These are phyloP conservation scores for Dasyprocta punctata DNA, from an alignment of 2,113 vertebrate genomes.

Conservation along the genomic window DNA sequence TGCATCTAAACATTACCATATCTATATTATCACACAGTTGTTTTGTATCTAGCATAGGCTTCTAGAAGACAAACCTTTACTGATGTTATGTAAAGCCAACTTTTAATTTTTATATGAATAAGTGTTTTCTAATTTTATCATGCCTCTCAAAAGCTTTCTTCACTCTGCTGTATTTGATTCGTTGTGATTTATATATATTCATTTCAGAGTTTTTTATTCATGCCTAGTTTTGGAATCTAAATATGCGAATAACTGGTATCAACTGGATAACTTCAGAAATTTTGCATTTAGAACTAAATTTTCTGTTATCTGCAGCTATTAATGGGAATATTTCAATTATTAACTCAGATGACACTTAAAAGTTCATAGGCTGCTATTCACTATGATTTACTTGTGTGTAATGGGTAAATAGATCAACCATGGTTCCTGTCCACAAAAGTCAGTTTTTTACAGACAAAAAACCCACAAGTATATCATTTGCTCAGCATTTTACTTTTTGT, in stretches of 20 bases:
- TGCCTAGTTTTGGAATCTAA: neutral
- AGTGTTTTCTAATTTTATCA: neutral
- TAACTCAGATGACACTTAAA: neutral
- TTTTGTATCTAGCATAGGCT: neutral
- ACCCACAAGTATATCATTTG: neutral
- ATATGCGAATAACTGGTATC: neutral
- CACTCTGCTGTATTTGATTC: neutral
- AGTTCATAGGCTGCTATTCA: neutral
- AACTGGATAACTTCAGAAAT: neutral
- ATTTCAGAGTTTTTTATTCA: neutral
- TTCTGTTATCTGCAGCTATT: neutral
- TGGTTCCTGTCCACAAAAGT: neutral
- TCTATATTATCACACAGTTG: neutral
- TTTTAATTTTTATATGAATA: neutral
- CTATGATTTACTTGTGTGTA: neutral
- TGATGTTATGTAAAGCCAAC: neutral
- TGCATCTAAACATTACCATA: neutral
- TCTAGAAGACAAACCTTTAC: neutral
- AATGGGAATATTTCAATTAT: neutral
- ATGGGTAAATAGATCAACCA: neutral
- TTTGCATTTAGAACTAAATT: neutral
- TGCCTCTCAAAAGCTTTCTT: neutral
- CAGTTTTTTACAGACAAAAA: neutral
- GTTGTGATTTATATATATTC: neutral
- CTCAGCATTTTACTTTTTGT: constrained; percentile 3